Conservation (phyloP, 2,888 invertebrate genomes). For the Oscheius sp. region DNA sequence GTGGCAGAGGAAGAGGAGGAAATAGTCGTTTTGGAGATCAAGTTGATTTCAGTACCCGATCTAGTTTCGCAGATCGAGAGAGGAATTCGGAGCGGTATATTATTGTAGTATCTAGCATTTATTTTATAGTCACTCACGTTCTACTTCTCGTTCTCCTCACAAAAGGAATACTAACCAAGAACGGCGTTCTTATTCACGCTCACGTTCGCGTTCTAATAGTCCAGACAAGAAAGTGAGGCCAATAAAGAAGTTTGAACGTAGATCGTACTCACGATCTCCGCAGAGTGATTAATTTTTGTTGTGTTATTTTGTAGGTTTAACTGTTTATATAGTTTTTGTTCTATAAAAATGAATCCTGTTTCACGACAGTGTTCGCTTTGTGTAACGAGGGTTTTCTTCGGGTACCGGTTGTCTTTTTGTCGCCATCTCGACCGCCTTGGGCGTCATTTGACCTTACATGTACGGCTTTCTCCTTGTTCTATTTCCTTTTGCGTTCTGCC, state of each 20-base stretch:
- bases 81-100: neutral
- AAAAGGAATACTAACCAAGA: neutral
- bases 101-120: neutral
- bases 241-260: neutral
- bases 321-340: neutral
- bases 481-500: neutral
- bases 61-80: neutral
- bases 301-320: neutral
- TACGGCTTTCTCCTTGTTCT: constrained; percentile 8
- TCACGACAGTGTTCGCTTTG: neutral
- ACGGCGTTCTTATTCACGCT: neutral
- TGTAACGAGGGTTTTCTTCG: neutral
- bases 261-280: neutral
- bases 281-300: neutral
- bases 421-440: constrained; percentile 14
- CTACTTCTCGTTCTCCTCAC: neutral
- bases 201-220: neutral
- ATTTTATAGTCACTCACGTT: neutral
- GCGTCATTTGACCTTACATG: constrained; percentile 11
- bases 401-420: constrained; percentile 19
- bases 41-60: neutral
- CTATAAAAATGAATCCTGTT: neutral
- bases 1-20: neutral
- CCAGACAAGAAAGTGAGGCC: neutral
- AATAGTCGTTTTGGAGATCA: neutral